phyloP scores from a whole-genome alignment of 2,797 vertebrate species.

The Trichosurus vulpecula region DNA sequence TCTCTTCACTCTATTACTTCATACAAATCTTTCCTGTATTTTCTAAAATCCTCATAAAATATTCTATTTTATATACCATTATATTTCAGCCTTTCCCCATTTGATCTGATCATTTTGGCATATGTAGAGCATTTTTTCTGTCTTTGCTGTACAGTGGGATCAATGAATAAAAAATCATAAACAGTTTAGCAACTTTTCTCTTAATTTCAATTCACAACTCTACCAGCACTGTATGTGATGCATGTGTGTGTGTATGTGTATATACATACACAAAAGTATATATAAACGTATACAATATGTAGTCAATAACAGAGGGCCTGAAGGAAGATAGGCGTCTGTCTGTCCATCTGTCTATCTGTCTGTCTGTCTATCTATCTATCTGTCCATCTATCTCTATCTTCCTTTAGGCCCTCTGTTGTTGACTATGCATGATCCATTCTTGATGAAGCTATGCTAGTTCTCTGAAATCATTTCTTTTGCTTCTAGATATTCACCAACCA shows the following conservation, averaged over 20 bases:
- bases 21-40: not conserved
- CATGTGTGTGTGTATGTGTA: not conserved
- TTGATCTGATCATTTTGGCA: not conserved
- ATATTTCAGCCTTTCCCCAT: not conserved
- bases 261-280: not conserved
- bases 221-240: not conserved
- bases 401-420: not conserved
- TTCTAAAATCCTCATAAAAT: not conserved
- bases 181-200: not conserved
- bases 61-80: not conserved
- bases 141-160: not conserved
- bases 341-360: too few species aligned
- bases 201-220: not conserved
- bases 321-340: not conserved
- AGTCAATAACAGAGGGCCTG: not conserved
- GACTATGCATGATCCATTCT: not conserved
- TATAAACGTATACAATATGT: not conserved
- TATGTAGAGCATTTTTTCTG: not conserved
- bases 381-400: not conserved
- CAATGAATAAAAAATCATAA: not conserved
- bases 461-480: not conserved
- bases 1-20: not conserved
- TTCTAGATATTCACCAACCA: not conserved
- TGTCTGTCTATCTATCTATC: too few species aligned
- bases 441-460: not conserved